A percentile compares a stretch with the other conserved stretches of the same genome.
phyloP scores from a whole-genome alignment of 37 sponge, comb jelly and placozoan genomes.

The Agelas oroides region DNA sequence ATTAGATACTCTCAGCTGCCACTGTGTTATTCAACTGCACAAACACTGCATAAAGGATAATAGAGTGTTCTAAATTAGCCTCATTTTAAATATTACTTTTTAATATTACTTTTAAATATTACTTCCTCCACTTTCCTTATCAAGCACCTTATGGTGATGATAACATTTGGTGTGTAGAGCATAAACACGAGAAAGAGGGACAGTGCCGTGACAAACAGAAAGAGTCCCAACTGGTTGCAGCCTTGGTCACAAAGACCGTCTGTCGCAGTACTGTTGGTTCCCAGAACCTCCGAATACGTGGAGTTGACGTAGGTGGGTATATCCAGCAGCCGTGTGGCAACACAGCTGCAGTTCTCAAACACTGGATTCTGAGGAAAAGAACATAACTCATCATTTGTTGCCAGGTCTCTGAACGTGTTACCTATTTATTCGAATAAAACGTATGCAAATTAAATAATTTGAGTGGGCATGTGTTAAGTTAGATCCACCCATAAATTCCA shows the following conservation, averaged over 20 bases:
- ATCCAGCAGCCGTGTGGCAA: not conserved
- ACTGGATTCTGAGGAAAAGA: constrained; percentile 4
- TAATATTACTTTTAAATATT: too few relatives aligned
- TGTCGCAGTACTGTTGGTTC: constrained; percentile 39
- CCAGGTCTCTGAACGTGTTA: too few relatives aligned
- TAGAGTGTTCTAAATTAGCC: too few relatives aligned
- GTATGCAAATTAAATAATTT: too few relatives aligned
- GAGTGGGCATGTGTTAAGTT: too few relatives aligned
- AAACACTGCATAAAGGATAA: too few relatives aligned
- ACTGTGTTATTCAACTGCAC: too few relatives aligned
- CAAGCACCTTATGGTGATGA: constrained; percentile 54
- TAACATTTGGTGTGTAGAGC: constrained; percentile 37
- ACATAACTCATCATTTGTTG: not conserved
- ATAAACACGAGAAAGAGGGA: constrained; percentile 52
- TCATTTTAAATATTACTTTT: too few relatives aligned
- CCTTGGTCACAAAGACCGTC: constrained; percentile 43
- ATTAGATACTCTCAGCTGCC: too few relatives aligned
- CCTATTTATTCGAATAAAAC: too few relatives aligned
- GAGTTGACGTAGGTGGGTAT: not conserved
- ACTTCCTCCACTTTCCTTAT: too few relatives aligned
- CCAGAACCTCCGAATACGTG: not conserved
- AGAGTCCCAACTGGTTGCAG: constrained; percentile 22
- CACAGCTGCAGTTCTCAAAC: constrained; percentile 47
- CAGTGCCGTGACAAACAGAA: constrained; percentile 27
- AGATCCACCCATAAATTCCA: too few relatives aligned